Conservation (phyloP, 2,888 invertebrate species). For the Apotomis turbidana region DNA sequence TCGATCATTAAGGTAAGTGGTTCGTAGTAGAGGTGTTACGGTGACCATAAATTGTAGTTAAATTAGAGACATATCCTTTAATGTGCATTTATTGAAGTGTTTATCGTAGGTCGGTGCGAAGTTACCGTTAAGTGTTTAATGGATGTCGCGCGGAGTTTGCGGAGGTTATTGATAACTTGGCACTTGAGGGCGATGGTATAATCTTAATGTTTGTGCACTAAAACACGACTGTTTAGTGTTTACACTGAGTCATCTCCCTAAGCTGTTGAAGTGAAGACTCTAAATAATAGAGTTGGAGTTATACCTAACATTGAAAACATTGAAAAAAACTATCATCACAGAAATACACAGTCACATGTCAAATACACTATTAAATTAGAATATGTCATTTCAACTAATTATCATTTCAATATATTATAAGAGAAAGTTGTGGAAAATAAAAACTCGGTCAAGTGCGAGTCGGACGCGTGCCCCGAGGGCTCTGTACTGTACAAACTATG, state of each 20-base stretch:
- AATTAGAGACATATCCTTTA: constrained; percentile 80
- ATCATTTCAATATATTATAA: too few relatives aligned
- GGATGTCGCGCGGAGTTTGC: constrained; percentile 46
- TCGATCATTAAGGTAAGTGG: constrained; percentile 24
- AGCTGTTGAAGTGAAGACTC: neutral
- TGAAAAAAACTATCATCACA: too few relatives aligned
- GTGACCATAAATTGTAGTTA: constrained; percentile 77
- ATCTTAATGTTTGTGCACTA: constrained; percentile 25
- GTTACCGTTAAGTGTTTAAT: constrained; percentile 61
- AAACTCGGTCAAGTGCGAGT: too few relatives aligned
- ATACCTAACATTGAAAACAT: neutral
- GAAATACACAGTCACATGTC: too few relatives aligned
- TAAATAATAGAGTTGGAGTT: neutral
- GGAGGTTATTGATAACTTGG: constrained; percentile 18
- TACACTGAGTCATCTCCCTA: constrained; percentile 2
- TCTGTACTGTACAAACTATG: too few relatives aligned
- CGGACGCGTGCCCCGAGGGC: too few relatives aligned
- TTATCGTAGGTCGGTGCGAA: constrained; percentile 64
- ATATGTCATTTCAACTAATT: too few relatives aligned
- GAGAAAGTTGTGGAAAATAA: too few relatives aligned
- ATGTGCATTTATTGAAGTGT: constrained; percentile 78
- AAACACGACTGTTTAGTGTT: constrained; percentile 13
- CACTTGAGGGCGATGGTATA: constrained; percentile 20
- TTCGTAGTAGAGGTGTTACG: constrained; percentile 62
- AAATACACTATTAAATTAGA: too few relatives aligned